Percentiles rank a stretch among this genome's conserved stretches.
phyloP scores from a whole-genome alignment of 1,140 invertebrate species.

The Drosophila sucinea region DNA sequence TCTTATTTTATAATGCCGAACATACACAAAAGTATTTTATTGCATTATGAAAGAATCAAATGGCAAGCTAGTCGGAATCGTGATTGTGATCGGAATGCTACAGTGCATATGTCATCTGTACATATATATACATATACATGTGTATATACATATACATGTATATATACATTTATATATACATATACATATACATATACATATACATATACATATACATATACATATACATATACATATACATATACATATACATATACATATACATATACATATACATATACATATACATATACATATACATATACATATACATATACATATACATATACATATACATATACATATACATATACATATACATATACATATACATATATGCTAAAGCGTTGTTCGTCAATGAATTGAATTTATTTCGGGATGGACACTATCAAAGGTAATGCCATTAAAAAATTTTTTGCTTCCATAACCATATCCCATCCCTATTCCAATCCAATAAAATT shows the following conservation, averaged over 20 bases:
- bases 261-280: neutral
- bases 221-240: neutral
- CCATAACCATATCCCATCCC: neutral
- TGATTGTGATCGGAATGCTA: conserved; percentile 25
- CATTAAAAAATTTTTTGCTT: neutral
- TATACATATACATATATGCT: neutral
- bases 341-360: too few relatives aligned
- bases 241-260: neutral
- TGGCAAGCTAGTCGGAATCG: conserved; percentile 8
- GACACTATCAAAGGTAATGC: neutral
- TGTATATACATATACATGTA: too few relatives aligned
- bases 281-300: neutral
- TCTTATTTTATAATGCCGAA: conserved; percentile 15
- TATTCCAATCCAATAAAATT: neutral
- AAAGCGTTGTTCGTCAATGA: conserved; percentile 1
- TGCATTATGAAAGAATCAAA: neutral
- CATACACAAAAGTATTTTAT: neutral
- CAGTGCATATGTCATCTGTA: neutral
- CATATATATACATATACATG: neutral
- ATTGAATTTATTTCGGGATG: neutral
- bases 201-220: neutral
- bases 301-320: neutral
- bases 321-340: too few relatives aligned
- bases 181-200: neutral
- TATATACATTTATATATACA: neutral